A percentile compares a stretch with the other conserved stretches of the same genome.
Conservation (phyloP, 2,113 vertebrate genomes). For the Cryptotis parvus region DNA sequence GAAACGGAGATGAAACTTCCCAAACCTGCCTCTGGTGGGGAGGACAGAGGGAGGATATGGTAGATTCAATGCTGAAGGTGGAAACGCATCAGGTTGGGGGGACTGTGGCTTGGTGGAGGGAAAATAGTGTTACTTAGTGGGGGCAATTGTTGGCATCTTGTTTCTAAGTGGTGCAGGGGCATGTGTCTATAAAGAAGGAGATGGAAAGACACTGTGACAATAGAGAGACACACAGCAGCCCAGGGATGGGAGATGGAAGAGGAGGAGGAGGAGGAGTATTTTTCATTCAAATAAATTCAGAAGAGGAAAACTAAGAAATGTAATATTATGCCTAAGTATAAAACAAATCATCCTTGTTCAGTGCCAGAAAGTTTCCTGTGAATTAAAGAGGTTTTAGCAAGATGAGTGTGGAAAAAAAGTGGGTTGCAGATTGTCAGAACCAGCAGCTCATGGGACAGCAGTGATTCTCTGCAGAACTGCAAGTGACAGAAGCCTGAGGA, state of each 20-base stretch:
- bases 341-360: not conserved
- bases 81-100: not conserved
- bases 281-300: no score
- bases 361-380: not conserved
- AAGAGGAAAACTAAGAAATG: not conserved
- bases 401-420: fast-evolving
- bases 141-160: not conserved
- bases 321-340: no score
- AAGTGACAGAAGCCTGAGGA: not conserved
- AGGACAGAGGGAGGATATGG: not conserved
- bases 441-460: not conserved
- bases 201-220: not conserved
- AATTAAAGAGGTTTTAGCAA: not conserved
- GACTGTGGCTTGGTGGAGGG: no score
- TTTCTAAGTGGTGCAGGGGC: not conserved
- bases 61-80: not conserved
- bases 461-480: not conserved
- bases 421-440: fast-evolving
- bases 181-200: not conserved
- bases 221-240: not conserved
- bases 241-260: no score
- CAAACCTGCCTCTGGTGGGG: not conserved
- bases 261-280: no score
- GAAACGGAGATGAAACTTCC: not conserved
- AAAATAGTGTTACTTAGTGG: not conserved